Evolutionary conservation across 2,888 invertebrate genomes (phyloP).

Genomic region (Dascillus cervinus): DNA sequence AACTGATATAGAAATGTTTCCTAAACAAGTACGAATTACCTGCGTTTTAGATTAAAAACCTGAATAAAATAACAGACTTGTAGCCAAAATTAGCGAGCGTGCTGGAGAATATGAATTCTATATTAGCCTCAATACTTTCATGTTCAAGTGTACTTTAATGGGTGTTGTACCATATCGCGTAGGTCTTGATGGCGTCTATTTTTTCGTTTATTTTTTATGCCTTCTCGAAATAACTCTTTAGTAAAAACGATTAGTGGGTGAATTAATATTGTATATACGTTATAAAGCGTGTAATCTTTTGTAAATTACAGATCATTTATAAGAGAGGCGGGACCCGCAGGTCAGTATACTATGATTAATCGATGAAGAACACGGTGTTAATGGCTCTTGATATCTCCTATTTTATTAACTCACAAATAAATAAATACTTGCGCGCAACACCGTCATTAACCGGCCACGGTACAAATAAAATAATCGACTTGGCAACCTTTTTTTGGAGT

Average conservation of each 20-base stretch:
- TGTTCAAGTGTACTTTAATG: too few species aligned
- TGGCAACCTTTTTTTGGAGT: neutral
- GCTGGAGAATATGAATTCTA: too few species aligned
- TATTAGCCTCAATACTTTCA: too few species aligned
- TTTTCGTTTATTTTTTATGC: too few species aligned
- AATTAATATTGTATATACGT: constrained; percentile 38
- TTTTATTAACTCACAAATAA: constrained; percentile 22
- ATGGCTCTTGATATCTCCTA: constrained; percentile 38
- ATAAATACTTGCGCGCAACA: constrained; percentile 13
- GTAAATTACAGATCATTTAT: constrained; percentile 42
- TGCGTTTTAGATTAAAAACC: too few species aligned
- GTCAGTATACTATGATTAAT: constrained; percentile 37
- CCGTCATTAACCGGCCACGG: constrained; percentile 10
- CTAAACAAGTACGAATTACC: too few species aligned
- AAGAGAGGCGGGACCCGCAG: constrained; percentile 32
- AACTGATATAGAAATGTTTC: too few species aligned
- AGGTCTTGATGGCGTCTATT: too few species aligned
- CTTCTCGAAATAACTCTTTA: too few species aligned
- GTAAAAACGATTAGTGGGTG: constrained; percentile 33
- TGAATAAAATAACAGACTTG: too few species aligned
- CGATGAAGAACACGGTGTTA: constrained; percentile 37
- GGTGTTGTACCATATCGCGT: too few species aligned
- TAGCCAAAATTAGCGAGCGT: too few species aligned
- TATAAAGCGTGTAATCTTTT: constrained; percentile 41
- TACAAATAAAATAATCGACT: neutral